Conservation (phyloP, 2,888 invertebrate species). For the Drosophila anceps region DNA sequence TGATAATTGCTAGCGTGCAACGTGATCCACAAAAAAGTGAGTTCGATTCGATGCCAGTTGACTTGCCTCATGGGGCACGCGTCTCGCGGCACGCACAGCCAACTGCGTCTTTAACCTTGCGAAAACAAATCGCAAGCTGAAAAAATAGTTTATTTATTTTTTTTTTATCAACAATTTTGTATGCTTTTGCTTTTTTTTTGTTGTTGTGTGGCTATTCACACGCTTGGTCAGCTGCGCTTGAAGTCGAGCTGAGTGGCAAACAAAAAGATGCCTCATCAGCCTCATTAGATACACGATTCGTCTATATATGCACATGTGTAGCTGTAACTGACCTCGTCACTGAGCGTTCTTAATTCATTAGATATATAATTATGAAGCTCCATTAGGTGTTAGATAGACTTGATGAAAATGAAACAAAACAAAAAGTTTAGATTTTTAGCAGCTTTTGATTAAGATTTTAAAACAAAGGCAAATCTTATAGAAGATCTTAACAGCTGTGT, state of each 20-base stretch:
- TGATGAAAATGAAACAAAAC: conserved; percentile 1
- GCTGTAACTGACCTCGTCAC: conserved; percentile 42
- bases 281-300: conserved; percentile 38
- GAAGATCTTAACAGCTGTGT: background rate
- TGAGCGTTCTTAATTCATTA: conserved; percentile 28
- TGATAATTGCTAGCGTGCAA: conserved; percentile 47
- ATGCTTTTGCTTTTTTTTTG: conserved; percentile 16
- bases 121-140: conserved; percentile 22
- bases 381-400: conserved; percentile 14
- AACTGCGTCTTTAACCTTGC: conserved; percentile 56
- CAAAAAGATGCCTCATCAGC: conserved; percentile 54
- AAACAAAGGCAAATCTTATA: background rate
- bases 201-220: conserved; percentile 27
- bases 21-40: background rate
- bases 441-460: background rate
- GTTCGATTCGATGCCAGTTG: conserved; percentile 11
- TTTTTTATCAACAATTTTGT: conserved; percentile 36
- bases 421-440: background rate
- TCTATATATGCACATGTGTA: conserved; percentile 15
- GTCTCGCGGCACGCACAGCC: conserved; percentile 39
- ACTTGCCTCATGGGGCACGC: conserved; percentile 41
- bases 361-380: conserved; percentile 13
- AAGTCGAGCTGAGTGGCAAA: conserved; percentile 9
- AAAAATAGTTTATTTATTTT: conserved; percentile 43
- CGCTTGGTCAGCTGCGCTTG: conserved; percentile 31